Evolutionary conservation across 2,113 vertebrate species (phyloP).

Genomic region (Gnathonemus longibarbis): DNA sequence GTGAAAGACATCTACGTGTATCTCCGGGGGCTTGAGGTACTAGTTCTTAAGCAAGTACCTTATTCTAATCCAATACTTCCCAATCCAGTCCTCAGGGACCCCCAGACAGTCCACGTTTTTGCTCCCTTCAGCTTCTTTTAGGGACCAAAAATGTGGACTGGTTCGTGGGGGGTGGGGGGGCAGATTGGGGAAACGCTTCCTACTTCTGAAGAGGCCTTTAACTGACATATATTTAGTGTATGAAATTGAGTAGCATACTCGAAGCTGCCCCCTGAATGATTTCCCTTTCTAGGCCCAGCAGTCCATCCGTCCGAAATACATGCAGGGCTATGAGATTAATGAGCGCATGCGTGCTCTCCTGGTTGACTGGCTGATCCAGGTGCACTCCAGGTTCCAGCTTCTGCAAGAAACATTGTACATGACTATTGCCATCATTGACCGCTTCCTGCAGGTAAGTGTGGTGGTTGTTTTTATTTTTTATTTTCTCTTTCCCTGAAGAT

Average conservation of each 20-base stretch:
- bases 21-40: constrained; percentile 74
- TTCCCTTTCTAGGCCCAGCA: constrained; percentile 66
- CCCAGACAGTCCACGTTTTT: no score
- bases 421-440: constrained; percentile 80
- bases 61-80: background rate
- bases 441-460: constrained; percentile 74
- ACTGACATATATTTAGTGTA: background rate
- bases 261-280: background rate
- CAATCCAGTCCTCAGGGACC: background rate
- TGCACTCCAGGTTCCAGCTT: constrained; percentile 83
- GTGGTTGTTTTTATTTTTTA: background rate
- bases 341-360: constrained; percentile 82
- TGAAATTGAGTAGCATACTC: background rate
- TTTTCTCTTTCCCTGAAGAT: no score
- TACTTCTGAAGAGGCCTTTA: background rate
- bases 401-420: constrained; percentile 91
- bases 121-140: no score
- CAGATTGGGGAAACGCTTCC: background rate
- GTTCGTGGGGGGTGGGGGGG: no score
- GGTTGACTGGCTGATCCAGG: constrained; percentile 93
- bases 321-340: constrained; percentile 71
- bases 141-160: no score
- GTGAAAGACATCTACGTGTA: constrained; percentile 89
- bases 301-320: constrained; percentile 62
- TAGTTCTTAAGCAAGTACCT: background rate